Evolutionary conservation across 2,113 vertebrate genomes (phyloP).

Genomic region (Phocoena phocoena): DNA sequence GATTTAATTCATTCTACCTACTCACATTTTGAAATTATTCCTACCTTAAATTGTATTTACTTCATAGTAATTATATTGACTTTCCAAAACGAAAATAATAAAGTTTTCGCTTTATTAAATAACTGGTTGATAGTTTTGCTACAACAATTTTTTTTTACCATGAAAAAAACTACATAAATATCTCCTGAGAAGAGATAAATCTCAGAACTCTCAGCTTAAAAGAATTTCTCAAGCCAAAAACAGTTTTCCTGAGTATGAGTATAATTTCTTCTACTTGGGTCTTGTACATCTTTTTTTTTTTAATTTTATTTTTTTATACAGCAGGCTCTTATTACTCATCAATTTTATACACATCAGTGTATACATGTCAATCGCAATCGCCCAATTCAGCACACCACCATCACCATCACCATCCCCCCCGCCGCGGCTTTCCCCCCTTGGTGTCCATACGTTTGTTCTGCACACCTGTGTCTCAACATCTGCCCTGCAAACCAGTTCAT

Average conservation of each 20-base stretch:
- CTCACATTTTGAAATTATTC: constrained; percentile 20
- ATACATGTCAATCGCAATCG: too few relatives aligned
- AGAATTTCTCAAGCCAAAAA: neutral
- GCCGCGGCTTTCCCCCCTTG: too few relatives aligned
- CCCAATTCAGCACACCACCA: too few relatives aligned
- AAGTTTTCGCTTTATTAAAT: constrained; percentile 6
- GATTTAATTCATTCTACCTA: constrained; percentile 9
- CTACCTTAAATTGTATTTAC: neutral
- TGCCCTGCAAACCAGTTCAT: too few relatives aligned
- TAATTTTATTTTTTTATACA: too few relatives aligned
- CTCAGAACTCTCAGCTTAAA: neutral
- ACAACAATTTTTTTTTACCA: neutral
- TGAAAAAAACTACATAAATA: neutral
- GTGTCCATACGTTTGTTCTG: too few relatives aligned
- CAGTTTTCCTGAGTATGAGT: neutral
- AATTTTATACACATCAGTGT: too few relatives aligned
- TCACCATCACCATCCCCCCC: too few relatives aligned
- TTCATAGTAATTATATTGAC: neutral
- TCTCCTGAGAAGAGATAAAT: constrained; percentile 6
- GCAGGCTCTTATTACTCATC: too few relatives aligned
- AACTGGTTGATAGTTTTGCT: neutral
- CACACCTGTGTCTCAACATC: too few relatives aligned
- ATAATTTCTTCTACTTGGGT: neutral
- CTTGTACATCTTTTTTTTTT: neutral
- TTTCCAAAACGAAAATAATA: neutral